phyloP scores from a whole-genome alignment of 1,140 invertebrate genomes.

The Chrysomallon squamiferum region DNA sequence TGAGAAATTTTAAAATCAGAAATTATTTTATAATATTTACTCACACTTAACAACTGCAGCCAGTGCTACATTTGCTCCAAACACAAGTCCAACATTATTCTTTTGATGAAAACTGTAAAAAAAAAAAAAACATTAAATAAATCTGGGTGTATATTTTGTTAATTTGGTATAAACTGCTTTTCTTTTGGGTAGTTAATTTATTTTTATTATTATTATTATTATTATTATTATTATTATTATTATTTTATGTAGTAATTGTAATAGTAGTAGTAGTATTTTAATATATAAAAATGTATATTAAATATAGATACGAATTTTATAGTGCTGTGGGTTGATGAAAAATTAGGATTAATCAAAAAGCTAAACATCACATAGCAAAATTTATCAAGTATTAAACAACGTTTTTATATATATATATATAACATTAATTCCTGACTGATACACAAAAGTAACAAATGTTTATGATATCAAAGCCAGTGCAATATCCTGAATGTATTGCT shows the following conservation, averaged over 20 bases:
- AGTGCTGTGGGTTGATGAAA: background rate
- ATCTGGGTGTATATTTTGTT: background rate
- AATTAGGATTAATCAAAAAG: background rate
- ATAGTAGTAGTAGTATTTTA: background rate
- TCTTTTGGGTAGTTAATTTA: background rate
- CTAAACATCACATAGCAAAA: background rate
- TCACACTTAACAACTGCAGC: slow-evolving; percentile 53
- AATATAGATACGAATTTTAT: background rate
- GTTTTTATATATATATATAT: background rate
- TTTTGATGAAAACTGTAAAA: slow-evolving; percentile 47
- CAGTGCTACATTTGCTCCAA: slow-evolving; percentile 54
- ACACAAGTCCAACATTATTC: slow-evolving; percentile 53
- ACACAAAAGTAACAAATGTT: background rate
- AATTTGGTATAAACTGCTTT: background rate
- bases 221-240: background rate
- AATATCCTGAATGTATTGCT: background rate
- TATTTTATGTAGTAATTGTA: background rate
- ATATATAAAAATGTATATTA: background rate
- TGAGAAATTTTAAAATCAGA: too few species aligned
- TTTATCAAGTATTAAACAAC: background rate
- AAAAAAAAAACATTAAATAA: slow-evolving; percentile 2
- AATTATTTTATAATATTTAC: background rate
- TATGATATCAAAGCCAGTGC: background rate
- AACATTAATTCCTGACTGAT: background rate
- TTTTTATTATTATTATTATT: background rate